Evolutionary conservation across 2,888 invertebrate genomes (phyloP).

Genomic region (Drosophila nr. perissopoda): DNA sequence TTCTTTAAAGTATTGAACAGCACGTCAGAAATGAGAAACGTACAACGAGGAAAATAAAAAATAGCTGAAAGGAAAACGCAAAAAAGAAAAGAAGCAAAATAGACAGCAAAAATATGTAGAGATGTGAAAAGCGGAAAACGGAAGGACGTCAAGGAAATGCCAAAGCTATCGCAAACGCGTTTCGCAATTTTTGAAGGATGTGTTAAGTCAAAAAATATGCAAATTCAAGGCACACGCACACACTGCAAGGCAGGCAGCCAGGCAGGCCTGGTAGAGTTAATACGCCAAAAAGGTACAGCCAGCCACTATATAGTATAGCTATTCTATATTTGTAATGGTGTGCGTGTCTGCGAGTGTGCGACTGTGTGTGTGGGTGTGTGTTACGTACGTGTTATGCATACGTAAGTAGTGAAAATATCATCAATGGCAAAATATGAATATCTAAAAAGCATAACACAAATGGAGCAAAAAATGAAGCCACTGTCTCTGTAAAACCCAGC

Average conservation of each 20-base stretch:
- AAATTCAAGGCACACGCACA: conserved; percentile 58
- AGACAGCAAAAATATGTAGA: conserved; percentile 45
- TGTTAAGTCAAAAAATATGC: conserved; percentile 80
- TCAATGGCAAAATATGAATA: conserved; percentile 80
- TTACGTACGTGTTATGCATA: conserved; percentile 76
- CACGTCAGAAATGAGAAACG: background rate
- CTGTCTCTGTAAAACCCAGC: conserved; percentile 28
- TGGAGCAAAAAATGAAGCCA: conserved; percentile 56
- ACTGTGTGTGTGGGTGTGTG: conserved; percentile 40
- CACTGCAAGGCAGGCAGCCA: conserved; percentile 21
- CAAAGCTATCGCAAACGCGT: conserved; percentile 80
- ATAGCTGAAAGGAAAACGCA: background rate
- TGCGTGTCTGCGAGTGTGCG: conserved; percentile 18
- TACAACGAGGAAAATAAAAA: background rate
- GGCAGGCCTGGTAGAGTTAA: conserved; percentile 57
- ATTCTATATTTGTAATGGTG: conserved; percentile 31
- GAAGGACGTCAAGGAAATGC: conserved; percentile 78
- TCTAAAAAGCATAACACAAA: conserved; percentile 79
- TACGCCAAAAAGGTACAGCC: conserved; percentile 52
- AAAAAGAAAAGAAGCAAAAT: conserved; percentile 14
- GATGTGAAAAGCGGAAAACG: conserved; percentile 50
- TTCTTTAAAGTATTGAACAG: conserved; percentile 48
- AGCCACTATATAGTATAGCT: conserved; percentile 31
- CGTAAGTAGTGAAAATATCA: conserved; percentile 80
- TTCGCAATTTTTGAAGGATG: conserved; percentile 79